Evolutionary conservation across 2,797 vertebrate genomes (phyloP), one percentile per base, ranked within the genome.

Genomic region (Mareca penelope): DNA sequence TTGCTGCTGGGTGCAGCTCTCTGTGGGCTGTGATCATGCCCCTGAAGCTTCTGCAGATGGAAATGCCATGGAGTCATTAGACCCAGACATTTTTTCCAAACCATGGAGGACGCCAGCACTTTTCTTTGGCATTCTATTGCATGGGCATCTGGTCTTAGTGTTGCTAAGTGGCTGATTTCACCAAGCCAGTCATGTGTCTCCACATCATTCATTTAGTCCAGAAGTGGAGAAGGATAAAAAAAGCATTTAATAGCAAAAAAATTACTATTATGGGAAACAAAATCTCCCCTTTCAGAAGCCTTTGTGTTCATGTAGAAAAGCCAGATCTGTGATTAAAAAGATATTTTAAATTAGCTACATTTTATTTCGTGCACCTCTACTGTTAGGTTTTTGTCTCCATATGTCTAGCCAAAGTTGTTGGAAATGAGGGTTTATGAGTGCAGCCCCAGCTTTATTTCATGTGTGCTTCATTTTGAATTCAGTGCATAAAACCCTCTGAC

Each of bases 61-160:
- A 80, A 92, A 94, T 97, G 97, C 94, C 89, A 81, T 37, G 42
- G 80, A 89, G 50, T 83, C 89, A 60, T 95, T 90, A 95, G 65
- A 82, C 42, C 79, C 69, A 85, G 90, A 91, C 87, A 76, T 93
- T 94, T 94, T 94, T 86, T 97, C 95, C 89, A 97, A 96, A 89
- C 91, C 37, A 23, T 79, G 85, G 83, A 92, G 89, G 85, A 85
- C 0, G 92, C 97, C 96, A 97, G 91, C 2, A 0, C 95, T 97
- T 93, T 96, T 73, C 89, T 95, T 96, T 98, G 98, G 97, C 97
- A 97, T 89, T 78, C 81, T 93, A 93, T 94, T 96, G 68, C 61
- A 69, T 89, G 95, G 96, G 95, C 97, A 98, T 97, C 97, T 98
- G 97, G 97, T 95, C 96, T 96, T 96, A 95, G 82, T 83, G 91